Conservation (phyloP, 2,797 vertebrate genomes). For the Okamejei kenojei region DNA sequence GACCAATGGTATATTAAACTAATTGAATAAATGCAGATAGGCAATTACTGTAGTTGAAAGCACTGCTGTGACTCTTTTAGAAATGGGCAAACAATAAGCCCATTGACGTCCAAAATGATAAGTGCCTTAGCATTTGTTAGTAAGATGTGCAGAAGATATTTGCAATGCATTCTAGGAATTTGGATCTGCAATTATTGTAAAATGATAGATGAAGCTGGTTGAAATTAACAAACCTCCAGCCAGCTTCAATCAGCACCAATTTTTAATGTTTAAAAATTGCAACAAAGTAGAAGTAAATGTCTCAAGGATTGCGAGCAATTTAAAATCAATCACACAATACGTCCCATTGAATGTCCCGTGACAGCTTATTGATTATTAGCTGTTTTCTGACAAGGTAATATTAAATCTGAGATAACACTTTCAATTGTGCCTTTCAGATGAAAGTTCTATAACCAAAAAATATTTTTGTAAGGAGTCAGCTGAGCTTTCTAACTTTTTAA, state of each 20-base stretch:
- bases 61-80: background rate
- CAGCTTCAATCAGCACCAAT: slow-evolving; percentile 39
- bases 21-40: background rate
- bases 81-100: background rate
- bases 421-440: background rate
- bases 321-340: slow-evolving; percentile 10
- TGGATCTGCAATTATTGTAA: slow-evolving; percentile 40
- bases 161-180: slow-evolving; percentile 45
- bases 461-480: background rate
- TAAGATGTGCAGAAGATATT: slow-evolving; percentile 42
- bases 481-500: background rate
- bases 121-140: slow-evolving; percentile 39
- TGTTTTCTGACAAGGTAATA: background rate
- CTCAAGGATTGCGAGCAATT: slow-evolving; percentile 41
- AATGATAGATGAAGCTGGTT: slow-evolving; percentile 47
- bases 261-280: slow-evolving; percentile 40
- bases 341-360: background rate
- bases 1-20: background rate
- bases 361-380: slow-evolving; percentile 6
- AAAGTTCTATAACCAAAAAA: background rate
- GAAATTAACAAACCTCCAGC: slow-evolving; percentile 46
- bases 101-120: slow-evolving; percentile 37
- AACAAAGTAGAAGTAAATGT: slow-evolving; percentile 36
- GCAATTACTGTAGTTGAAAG: background rate
- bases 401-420: background rate